Conservation (phyloP, 2,797 vertebrate genomes). For the Odontamblyopus rebecca region DNA sequence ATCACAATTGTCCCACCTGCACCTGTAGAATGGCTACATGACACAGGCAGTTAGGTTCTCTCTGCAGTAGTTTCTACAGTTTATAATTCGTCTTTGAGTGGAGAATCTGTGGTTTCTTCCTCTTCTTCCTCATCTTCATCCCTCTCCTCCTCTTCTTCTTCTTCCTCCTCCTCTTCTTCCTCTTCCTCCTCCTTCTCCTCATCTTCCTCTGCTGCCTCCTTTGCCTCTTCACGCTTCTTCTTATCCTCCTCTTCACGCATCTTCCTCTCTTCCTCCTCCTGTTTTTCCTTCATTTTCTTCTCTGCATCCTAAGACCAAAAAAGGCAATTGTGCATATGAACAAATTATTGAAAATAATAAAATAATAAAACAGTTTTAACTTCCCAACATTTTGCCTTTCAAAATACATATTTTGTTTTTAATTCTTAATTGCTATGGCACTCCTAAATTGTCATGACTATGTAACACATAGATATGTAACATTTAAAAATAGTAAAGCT, state of each 20-base stretch:
- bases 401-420: too few species aligned
- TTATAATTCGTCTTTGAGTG: slow-evolving; percentile 83
- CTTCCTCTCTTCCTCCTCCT: slow-evolving; percentile 77
- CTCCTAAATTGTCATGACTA: too few species aligned
- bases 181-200: slow-evolving; percentile 60
- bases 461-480: background rate
- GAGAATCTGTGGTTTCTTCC: slow-evolving; percentile 72
- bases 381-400: too few species aligned
- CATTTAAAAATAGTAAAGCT: background rate
- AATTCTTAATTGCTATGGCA: too few species aligned
- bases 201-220: slow-evolving; percentile 63
- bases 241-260: slow-evolving; percentile 76
- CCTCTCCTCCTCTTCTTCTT: slow-evolving; percentile 35
- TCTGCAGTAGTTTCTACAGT: slow-evolving; percentile 52
- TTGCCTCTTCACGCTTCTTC: slow-evolving; percentile 71
- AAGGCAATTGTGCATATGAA: background rate
- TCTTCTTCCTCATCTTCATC: slow-evolving; percentile 67
- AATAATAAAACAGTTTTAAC: too few species aligned
- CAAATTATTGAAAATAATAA: background rate
- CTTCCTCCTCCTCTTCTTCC: slow-evolving; percentile 49
- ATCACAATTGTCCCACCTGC: slow-evolving; percentile 47
- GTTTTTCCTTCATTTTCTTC: slow-evolving; percentile 81
- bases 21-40: slow-evolving; percentile 41
- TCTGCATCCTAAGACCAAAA: slow-evolving; percentile 70
- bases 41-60: slow-evolving; percentile 45